Base-by-base conservation (phyloP, 2,888 invertebrate genomes). In the Geophilus truncorum region DNA sequence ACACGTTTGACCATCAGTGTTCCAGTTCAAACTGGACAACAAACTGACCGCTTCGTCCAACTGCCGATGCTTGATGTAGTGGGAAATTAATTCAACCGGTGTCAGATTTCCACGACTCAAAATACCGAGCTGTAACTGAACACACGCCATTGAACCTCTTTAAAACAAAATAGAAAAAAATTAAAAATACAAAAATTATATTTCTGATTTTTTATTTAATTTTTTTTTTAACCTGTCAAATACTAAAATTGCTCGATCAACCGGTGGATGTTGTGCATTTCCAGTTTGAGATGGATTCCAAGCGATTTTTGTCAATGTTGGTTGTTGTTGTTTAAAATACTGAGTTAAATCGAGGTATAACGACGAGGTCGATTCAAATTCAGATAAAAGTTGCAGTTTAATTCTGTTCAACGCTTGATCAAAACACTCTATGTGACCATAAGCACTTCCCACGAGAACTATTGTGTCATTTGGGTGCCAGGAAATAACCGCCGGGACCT, bases 391-490 rank as follows among this genome's bases (percentile, higher is more conserved):
- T 85, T 93, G 92, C 84, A 91, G 90, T 84, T 90, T 91, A 77
- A 94, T 87, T 81, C 91, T 90, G 28, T 91, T 90, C 81, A 94
- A 87, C 1, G 93, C 91, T 83, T 92, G 88, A 85, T 94, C 94
- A 85, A 91, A 93, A 85, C 92, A 92, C 87, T 93, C 92, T 81
- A 93, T 88, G 85, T 93, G 92, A 5, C 93, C 92, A 82, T 91
- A 89, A 84, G 92, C 91, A 85, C 93, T 93, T 45, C 91, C 90
- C 28, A 93, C 90, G 81, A 91, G 89, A 30, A 92, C 89, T 80
- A 93, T 85, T 36, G 91, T 91, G 36, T 92, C 92, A 83, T 91
- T 90, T 25, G 90, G 90, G 86, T 94, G 93, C 93, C 93, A 94
- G 40, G 90, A 88, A 45, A 92, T 90, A 83, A 91, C 88, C 34